A percentile compares a stretch with the other conserved stretches of the same genome.
Evolutionary conservation across 2,113 vertebrate genomes (phyloP).

Genomic region (Xiphorhynchus elegans): DNA sequence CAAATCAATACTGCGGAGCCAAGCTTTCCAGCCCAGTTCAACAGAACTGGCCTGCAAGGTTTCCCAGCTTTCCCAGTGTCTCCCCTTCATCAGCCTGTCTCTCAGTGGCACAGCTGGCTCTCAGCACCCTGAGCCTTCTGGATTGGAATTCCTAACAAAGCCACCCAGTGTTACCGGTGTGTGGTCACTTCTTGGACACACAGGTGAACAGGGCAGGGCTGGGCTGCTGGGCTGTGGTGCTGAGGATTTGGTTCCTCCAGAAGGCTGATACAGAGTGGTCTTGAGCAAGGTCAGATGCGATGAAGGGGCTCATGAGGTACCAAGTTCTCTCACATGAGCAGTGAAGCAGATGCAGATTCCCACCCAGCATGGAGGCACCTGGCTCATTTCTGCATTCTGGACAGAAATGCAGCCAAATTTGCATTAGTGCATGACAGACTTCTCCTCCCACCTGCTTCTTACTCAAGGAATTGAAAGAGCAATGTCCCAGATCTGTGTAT

Average conservation of each 20-base stretch:
- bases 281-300: fast-evolving
- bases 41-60: neutral
- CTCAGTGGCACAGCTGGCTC: neutral
- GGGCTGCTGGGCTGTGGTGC: neutral
- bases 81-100: neutral
- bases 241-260: neutral
- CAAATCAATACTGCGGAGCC: neutral
- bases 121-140: neutral
- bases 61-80: neutral
- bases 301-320: neutral
- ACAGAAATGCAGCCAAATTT: neutral
- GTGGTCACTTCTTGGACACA: neutral
- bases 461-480: neutral
- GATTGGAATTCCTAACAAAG: neutral
- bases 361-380: neutral
- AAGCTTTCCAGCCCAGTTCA: neutral
- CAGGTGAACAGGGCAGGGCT: neutral
- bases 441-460: neutral
- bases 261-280: neutral
- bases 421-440: neutral
- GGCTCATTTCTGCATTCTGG: neutral
- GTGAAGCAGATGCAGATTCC: neutral
- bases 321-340: fast-evolving
- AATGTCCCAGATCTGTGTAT: neutral
- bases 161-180: fast-evolving